Conservation (phyloP, 1,140 invertebrate genomes). For the Bombus affinis region DNA sequence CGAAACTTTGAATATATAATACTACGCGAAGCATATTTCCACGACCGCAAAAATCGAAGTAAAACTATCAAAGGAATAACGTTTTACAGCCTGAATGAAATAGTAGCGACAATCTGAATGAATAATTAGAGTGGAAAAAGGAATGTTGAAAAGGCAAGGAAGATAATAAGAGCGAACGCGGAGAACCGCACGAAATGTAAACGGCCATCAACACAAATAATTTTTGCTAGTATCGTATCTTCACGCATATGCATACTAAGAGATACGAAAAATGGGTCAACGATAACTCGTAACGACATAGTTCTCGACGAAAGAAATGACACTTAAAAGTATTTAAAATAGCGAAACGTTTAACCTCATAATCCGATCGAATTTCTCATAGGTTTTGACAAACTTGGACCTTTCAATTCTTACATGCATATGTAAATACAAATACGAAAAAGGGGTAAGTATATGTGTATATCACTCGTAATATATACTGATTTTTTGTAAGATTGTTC, state of each 20-base stretch:
- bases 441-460: too few relatives aligned
- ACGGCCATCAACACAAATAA: not conserved
- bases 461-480: too few relatives aligned
- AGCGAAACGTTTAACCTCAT: too few relatives aligned
- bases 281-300: conserved; percentile 9
- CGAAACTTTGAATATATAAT: too few relatives aligned
- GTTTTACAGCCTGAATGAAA: not conserved
- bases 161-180: not conserved
- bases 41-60: too few relatives aligned
- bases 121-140: not conserved
- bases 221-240: not conserved
- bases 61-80: too few relatives aligned
- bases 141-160: not conserved
- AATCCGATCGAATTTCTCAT: too few relatives aligned
- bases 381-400: too few relatives aligned
- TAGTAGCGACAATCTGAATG: not conserved
- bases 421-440: too few relatives aligned
- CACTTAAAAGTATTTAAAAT: not conserved
- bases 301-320: not conserved
- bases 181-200: not conserved
- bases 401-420: too few relatives aligned
- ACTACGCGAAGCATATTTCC: too few relatives aligned
- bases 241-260: not conserved
- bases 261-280: conserved; percentile 29
- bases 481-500: too few relatives aligned